phyloP scores from a whole-genome alignment of 2,888 invertebrate species.

The Apantesis nais region DNA sequence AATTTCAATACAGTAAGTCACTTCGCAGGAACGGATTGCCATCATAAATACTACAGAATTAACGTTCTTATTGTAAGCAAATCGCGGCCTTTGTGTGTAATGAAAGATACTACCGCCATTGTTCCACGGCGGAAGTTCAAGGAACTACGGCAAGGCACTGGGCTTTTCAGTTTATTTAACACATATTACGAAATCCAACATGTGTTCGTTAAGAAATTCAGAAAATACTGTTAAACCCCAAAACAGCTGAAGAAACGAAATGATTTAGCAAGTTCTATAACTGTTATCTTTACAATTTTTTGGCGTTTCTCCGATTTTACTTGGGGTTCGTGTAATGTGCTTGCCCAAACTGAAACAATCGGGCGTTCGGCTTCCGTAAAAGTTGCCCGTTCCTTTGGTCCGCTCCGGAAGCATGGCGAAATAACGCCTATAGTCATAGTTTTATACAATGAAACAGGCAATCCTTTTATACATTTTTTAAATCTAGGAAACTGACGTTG shows the following conservation, averaged over 20 bases:
- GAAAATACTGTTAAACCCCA: background rate
- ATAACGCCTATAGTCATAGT: background rate
- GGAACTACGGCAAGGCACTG: constrained; percentile 24
- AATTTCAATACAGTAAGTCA: constrained; percentile 10
- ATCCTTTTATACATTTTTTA: background rate
- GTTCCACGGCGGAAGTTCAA: constrained; percentile 22
- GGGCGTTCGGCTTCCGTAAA: too few species aligned
- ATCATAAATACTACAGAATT: constrained; percentile 2
- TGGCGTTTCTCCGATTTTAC: accelerated
- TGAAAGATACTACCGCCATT: constrained; percentile 31
- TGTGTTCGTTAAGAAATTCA: background rate
- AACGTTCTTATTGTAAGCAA: constrained; percentile 29
- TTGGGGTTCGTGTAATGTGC: too few species aligned
- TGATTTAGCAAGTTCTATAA: background rate
- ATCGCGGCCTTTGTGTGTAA: constrained; percentile 13
- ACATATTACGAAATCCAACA: background rate
- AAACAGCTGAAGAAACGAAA: background rate
- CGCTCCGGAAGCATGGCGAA: too few species aligned
- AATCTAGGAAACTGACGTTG: background rate
- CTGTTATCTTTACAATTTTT: background rate
- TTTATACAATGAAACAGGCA: background rate
- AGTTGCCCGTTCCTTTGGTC: too few species aligned
- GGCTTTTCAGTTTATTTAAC: background rate
- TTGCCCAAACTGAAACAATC: too few species aligned
- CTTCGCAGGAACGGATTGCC: constrained; percentile 7